Base-by-base conservation (phyloP, 2,797 vertebrate species). In the Chelon labrosus region DNA sequence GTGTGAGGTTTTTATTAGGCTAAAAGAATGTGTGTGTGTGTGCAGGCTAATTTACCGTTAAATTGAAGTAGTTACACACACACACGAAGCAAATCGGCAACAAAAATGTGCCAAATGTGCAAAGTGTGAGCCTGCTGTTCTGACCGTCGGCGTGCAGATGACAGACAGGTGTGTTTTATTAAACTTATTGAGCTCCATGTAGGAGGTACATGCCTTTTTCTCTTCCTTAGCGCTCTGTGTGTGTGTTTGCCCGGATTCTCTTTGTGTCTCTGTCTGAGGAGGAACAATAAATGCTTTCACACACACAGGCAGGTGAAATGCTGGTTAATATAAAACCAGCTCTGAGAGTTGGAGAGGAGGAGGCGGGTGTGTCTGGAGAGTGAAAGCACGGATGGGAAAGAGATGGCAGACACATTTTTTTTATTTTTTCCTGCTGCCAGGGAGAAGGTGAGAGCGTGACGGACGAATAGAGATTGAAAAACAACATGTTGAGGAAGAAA, bases 281-380 rank as follows among this genome's bases (percentile, higher is more conserved):
- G 75, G 88, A 92, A 94, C 90, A 93, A 92, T 90, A 87, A 77
- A 79, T 70, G 82, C 90, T 89, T 92, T 92, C 79, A 80, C 69
- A 37, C 75, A 60, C 64, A 58, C 49, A 47, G 54, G 68, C 85
- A 91, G 92, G 87, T 93, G 90, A 92, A 90, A 72, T 53, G 20
- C 60, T 89, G 82, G 94, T 95, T 93, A 93, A 95, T 95, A 92
- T 95, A 73, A 93, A 94, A 91, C 92, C 72, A 83, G 81, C 83
- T 76, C 84, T 49, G 85, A 85, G 89, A 88, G 75, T 55, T 73
- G 69, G 60, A 22, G 22, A 22, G 55, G 69, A 75, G 67, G 49
- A 25, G 37, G 72, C 63, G 75, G 75, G 57, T 9, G 71, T 56
- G 58, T 56, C 41, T 37, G 61, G 13, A 57, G 64, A 57, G 38